Evolutionary conservation across 2,888 invertebrate species (phyloP).

Genomic region (Cenopis cana): DNA sequence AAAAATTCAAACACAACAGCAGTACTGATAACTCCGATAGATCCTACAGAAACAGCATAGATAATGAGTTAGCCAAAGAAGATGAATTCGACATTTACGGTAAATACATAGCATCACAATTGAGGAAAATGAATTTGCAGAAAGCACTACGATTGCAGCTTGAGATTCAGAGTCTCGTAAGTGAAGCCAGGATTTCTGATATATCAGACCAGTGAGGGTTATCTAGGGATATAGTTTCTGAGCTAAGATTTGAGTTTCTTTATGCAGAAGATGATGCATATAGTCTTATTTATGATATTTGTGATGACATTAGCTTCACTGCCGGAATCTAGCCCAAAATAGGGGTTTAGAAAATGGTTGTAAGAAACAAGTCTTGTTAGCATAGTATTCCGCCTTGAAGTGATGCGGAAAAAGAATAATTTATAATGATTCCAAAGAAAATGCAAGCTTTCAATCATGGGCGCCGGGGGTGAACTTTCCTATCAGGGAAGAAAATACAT

Average conservation of each 20-base stretch:
- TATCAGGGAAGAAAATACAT: no score
- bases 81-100: slow-evolving; percentile 82
- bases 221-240: slow-evolving; percentile 10
- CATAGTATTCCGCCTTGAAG: neutral
- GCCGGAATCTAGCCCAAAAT: neutral
- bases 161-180: slow-evolving; percentile 74
- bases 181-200: slow-evolving; percentile 71
- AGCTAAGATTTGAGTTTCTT: neutral
- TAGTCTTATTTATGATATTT: neutral
- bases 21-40: slow-evolving; percentile 61
- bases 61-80: slow-evolving; percentile 58
- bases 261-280: neutral
- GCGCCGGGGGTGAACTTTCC: no score
- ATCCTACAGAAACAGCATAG: slow-evolving; percentile 56
- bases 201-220: slow-evolving; percentile 48
- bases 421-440: slow-evolving; percentile 1
- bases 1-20: slow-evolving; percentile 60
- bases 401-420: neutral
- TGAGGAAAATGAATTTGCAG: slow-evolving; percentile 72
- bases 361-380: neutral
- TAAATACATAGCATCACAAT: slow-evolving; percentile 74
- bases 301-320: neutral
- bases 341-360: neutral
- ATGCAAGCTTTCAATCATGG: neutral
- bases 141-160: slow-evolving; percentile 72